Conservation (phyloP, 1,140 invertebrate species). For the Drosophila obscura region DNA sequence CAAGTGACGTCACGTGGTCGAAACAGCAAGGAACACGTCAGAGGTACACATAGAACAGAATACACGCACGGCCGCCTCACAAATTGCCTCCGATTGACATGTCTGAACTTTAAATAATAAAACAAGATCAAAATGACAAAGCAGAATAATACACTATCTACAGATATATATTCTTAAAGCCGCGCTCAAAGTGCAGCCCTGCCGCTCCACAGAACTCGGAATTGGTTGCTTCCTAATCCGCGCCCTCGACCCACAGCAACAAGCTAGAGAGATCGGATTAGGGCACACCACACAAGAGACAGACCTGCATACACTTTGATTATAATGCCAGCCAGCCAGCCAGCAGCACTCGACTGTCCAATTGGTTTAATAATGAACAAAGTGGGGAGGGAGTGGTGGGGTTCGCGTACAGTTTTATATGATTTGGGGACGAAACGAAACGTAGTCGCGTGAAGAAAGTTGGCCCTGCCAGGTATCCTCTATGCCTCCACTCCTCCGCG, state of each 20-base stretch:
- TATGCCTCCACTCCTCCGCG: neutral
- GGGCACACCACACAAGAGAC: neutral
- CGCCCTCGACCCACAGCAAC: too few species aligned
- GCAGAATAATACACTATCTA: constrained; percentile 2
- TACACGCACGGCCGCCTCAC: neutral
- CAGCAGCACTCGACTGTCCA: neutral
- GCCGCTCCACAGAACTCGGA: neutral
- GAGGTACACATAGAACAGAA: constrained; percentile 17
- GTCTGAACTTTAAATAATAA: constrained; percentile 15
- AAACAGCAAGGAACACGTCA: constrained; percentile 32
- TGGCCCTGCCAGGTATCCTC: constrained; percentile 8
- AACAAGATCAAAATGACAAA: constrained; percentile 14
- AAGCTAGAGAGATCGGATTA: too few species aligned
- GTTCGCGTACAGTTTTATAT: constrained; percentile 5
- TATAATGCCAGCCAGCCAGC: neutral
- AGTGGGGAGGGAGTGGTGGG: too few species aligned
- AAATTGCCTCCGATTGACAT: constrained; percentile 14
- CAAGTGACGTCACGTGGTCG: constrained; percentile 18
- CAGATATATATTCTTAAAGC: neutral
- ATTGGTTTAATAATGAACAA: neutral
- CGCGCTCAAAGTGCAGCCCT: constrained; percentile 36
- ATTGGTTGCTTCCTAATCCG: constrained; percentile 5
- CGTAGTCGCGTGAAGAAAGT: neutral
- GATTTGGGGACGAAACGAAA: neutral
- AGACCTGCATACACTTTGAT: constrained; percentile 7